Evolutionary conservation across 2,888 invertebrate genomes (phyloP).

Genomic region (Allolobophora icterica): DNA sequence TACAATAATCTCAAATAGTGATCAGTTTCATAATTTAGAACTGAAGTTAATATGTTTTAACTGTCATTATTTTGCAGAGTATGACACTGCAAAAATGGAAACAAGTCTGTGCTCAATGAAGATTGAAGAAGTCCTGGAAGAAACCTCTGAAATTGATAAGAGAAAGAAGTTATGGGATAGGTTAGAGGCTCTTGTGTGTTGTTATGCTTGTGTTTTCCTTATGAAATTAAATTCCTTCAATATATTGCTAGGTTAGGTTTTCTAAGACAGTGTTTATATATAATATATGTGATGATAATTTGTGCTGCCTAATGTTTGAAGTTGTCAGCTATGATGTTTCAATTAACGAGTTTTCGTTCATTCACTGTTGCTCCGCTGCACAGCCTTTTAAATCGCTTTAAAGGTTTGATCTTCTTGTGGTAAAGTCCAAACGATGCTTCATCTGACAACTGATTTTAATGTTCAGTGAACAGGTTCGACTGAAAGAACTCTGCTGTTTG

Average conservation of each 20-base stretch:
- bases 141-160: neutral
- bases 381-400: neutral
- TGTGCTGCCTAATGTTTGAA: neutral
- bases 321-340: neutral
- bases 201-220: neutral
- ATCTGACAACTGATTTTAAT: neutral
- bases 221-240: neutral
- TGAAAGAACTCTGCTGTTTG: slow-evolving; percentile 52
- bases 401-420: too few relatives aligned
- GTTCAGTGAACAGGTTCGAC: slow-evolving; percentile 53
- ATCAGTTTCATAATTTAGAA: neutral
- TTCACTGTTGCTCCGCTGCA: neutral
- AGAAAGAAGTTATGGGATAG: neutral
- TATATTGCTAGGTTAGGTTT: neutral
- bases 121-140: too few relatives aligned
- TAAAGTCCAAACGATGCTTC: neutral
- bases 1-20: neutral
- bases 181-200: neutral
- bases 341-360: too few relatives aligned
- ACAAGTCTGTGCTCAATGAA: neutral
- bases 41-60: neutral
- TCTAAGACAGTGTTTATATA: neutral
- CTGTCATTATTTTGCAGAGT: neutral
- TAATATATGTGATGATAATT: neutral
- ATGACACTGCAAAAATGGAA: neutral